A percentile compares a stretch with the other conserved stretches of the same genome.
phyloP scores from a whole-genome alignment of 2,113 vertebrate species.

The Lophura nycthemera region DNA sequence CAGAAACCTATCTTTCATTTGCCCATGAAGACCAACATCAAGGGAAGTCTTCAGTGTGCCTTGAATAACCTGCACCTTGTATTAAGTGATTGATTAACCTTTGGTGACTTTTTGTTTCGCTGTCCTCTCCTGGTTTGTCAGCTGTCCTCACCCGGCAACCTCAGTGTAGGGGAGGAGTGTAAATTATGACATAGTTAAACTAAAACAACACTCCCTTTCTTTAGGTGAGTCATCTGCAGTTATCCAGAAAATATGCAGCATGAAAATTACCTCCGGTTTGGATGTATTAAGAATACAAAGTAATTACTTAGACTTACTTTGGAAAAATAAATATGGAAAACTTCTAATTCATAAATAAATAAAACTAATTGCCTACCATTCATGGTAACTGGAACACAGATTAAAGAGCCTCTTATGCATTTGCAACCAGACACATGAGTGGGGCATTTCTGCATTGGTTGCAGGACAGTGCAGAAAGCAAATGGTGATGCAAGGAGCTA shows the following conservation, averaged over 20 bases:
- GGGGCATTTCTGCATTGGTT: rapidly evolving
- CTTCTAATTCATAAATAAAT: not conserved
- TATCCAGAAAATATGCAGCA: constrained; percentile 7
- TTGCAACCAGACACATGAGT: not conserved
- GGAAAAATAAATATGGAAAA: not conserved
- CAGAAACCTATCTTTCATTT: not conserved
- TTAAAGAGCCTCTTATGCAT: not conserved
- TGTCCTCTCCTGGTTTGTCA: not conserved
- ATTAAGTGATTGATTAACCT: not conserved
- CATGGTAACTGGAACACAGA: not conserved
- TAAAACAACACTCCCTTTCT: constrained; percentile 1
- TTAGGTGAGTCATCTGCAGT: constrained; percentile 20
- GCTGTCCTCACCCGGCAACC: not conserved
- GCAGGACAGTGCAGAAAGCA: not conserved
- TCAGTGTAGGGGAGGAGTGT: not conserved
- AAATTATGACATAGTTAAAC: not conserved
- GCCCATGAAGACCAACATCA: not conserved
- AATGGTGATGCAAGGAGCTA: not conserved
- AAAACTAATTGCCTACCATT: not conserved
- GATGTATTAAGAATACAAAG: not conserved
- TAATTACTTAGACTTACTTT: not conserved
- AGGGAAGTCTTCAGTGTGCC: not conserved
- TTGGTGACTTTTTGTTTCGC: not conserved
- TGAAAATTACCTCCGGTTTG: not conserved
- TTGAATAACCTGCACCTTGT: not conserved